A percentile compares a stretch with the other conserved stretches of the same genome.
phyloP scores from a whole-genome alignment of 92 coral and sea anemone species.

The Zoanthus gigantus region DNA sequence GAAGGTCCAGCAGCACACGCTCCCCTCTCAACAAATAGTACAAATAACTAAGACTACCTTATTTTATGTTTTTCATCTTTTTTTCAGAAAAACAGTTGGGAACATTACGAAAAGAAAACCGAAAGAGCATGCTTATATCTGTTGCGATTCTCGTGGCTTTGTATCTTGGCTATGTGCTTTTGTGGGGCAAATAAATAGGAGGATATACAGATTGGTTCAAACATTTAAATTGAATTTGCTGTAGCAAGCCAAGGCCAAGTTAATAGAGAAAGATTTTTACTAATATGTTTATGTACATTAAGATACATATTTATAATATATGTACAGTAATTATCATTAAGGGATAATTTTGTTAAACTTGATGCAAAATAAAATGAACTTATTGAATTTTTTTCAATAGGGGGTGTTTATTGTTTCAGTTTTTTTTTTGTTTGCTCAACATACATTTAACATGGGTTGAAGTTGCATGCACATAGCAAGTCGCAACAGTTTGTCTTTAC shows the following conservation, averaged over 20 bases:
- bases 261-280: background rate
- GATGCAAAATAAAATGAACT: too few relatives aligned
- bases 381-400: too few relatives aligned
- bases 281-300: too few relatives aligned
- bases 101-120: slow-evolving; percentile 49
- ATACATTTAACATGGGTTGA: too few relatives aligned
- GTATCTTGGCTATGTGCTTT: slow-evolving; percentile 35
- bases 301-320: too few relatives aligned
- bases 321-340: too few relatives aligned
- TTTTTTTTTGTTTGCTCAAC: too few relatives aligned
- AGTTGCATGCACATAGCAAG: too few relatives aligned
- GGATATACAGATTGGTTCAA: background rate
- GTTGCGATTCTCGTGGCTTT: slow-evolving; percentile 42
- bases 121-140: slow-evolving; percentile 57
- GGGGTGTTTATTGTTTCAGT: too few relatives aligned
- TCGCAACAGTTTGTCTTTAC: too few relatives aligned
- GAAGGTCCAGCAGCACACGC: too few relatives aligned
- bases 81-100: slow-evolving; percentile 44
- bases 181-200: slow-evolving; percentile 29
- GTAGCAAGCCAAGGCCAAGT: background rate
- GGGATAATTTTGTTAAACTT: too few relatives aligned
- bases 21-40: background rate
- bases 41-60: background rate
- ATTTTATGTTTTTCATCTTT: background rate
- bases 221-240: background rate